These are phyloP conservation scores for Melipona beecheii DNA, from an alignment of 2,888 invertebrate genomes.

Conservation along the genomic window DNA sequence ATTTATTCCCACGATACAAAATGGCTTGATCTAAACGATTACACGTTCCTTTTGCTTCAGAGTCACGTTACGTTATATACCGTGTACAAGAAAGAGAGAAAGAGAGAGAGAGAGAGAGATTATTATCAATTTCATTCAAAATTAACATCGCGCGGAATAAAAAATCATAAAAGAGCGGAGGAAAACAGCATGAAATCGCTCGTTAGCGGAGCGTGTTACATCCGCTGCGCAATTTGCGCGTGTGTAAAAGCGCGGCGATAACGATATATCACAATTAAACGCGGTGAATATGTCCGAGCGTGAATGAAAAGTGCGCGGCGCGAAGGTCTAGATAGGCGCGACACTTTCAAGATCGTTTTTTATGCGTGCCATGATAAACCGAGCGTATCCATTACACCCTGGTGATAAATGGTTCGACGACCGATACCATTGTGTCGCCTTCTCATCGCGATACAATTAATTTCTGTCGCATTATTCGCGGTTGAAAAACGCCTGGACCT, in stretches of 20 bases:
- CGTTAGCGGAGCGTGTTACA: neutral
- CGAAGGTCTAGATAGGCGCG: slow-evolving; percentile 31
- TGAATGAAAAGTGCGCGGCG: slow-evolving; percentile 15
- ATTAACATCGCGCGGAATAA: neutral
- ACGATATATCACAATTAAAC: slow-evolving; percentile 40
- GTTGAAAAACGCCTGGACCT: slow-evolving; percentile 52
- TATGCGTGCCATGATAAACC: slow-evolving; percentile 45
- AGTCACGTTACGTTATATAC: neutral
- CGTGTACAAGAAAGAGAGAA: neutral
- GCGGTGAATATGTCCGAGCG: slow-evolving; percentile 23
- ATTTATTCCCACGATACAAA: neutral
- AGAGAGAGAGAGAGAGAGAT: neutral
- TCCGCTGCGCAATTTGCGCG: neutral
- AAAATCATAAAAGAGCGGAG: neutral
- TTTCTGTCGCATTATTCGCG: slow-evolving; percentile 75
- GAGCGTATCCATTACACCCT: slow-evolving; percentile 50
- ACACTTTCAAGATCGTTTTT: slow-evolving; percentile 51
- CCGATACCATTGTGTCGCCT: slow-evolving; percentile 20
- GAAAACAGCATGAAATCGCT: neutral
- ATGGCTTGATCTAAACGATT: neutral
- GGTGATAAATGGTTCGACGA: slow-evolving; percentile 50
- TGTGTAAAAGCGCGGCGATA: neutral
- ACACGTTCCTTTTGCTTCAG: neutral
- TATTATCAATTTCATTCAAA: neutral
- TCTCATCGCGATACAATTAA: slow-evolving; percentile 71